Evolutionary conservation across 2,113 vertebrate genomes (phyloP).

Genomic region (Etheostoma spectabile): DNA sequence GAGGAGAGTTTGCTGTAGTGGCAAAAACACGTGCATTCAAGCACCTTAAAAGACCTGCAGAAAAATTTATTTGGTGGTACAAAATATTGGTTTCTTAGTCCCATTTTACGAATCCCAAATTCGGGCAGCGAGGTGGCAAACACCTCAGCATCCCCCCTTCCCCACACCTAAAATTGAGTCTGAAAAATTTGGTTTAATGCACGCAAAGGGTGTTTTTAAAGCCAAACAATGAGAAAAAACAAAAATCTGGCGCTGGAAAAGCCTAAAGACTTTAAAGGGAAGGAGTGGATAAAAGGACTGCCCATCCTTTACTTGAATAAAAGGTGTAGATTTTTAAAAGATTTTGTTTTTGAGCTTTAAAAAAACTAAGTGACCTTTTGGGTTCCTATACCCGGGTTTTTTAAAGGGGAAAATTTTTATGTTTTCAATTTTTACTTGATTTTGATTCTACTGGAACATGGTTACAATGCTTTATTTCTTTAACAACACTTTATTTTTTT

Average conservation of each 20-base stretch:
- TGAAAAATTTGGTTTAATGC: background rate
- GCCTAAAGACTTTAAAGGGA: background rate
- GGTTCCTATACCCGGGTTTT: background rate
- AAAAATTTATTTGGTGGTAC: too few species aligned
- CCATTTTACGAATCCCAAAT: background rate
- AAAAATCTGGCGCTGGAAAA: background rate
- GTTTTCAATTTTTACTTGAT: too few species aligned
- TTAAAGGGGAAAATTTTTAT: too few species aligned
- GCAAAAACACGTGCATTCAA: too few species aligned
- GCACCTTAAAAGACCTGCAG: too few species aligned
- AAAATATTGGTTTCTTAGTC: too few species aligned
- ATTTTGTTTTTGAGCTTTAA: background rate
- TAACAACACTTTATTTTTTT: too few species aligned
- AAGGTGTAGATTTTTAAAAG: background rate
- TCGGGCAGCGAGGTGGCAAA: background rate
- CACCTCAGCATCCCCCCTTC: background rate
- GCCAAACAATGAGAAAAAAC: background rate
- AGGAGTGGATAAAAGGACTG: background rate
- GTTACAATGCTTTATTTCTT: too few species aligned
- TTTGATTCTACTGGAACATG: too few species aligned
- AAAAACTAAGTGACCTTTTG: background rate
- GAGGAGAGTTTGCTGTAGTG: too few species aligned
- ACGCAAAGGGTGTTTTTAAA: background rate
- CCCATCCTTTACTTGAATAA: background rate
- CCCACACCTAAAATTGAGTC: background rate